These are phyloP conservation scores for Chaetodon auriga DNA, from an alignment of 2,113 vertebrate species.

Conservation along the genomic window DNA sequence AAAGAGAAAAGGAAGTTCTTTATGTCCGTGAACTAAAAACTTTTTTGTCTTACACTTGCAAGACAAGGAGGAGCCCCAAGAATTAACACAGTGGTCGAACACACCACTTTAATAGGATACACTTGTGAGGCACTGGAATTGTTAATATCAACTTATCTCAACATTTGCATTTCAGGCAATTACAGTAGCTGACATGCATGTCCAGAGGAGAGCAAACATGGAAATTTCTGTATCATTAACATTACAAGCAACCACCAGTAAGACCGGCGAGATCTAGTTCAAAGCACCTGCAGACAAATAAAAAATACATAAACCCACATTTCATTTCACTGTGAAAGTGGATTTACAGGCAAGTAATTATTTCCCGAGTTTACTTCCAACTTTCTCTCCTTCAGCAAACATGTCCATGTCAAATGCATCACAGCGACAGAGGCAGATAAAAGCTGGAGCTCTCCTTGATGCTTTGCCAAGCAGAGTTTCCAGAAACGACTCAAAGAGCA, in stretches of 20 bases:
- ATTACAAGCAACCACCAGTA: not conserved
- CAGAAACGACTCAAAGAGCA: not conserved
- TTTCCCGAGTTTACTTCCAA: constrained; percentile 14
- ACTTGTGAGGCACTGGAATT: constrained; percentile 2
- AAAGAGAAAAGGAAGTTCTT: not conserved
- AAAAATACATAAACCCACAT: constrained; percentile 18
- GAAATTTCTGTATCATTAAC: not conserved
- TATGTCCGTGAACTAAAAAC: too few species aligned
- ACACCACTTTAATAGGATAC: not conserved
- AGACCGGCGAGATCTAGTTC: not conserved
- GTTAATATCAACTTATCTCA: not conserved
- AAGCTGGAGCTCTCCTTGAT: not conserved
- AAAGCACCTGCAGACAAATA: constrained; percentile 31
- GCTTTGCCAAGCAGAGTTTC: not conserved
- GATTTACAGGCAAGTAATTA: constrained; percentile 17
- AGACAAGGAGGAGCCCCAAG: not conserved
- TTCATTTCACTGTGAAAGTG: constrained; percentile 16
- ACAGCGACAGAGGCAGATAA: constrained; percentile 7
- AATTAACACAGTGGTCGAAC: not conserved
- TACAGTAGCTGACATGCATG: not conserved
- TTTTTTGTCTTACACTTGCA: not conserved
- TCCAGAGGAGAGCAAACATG: constrained; percentile 9
- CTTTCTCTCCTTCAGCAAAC: constrained; percentile 21
- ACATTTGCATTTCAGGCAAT: constrained; percentile 26
- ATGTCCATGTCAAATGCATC: constrained; percentile 29